Base-by-base conservation (phyloP, 2,888 invertebrate species). In the Aporophyla nigra region DNA sequence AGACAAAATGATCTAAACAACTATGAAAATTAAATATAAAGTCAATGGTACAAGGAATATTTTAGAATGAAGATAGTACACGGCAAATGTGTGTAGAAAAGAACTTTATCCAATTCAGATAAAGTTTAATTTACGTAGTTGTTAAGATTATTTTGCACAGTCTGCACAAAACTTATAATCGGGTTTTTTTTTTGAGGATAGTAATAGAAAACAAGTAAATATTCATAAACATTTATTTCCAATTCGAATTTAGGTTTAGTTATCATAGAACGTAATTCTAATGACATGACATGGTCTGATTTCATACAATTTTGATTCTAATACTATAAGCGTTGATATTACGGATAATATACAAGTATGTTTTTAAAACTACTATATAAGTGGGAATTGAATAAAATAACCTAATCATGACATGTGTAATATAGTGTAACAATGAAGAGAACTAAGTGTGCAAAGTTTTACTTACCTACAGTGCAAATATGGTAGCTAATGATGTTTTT, bases 171-270 rank as follows among this genome's bases (percentile, higher is more conserved):
- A 63, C 10, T 1, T n/a, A 63, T 43, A 5, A 6, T n/a, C 12
- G 12, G 16, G n/a, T 16, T 40, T 16, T 19, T 7, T 27, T 66
- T 27, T 66, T 14, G 2, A 46, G 12, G 54, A 7, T 19, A 21
- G 9, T 5, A 21, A 46, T 58, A 24, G 0, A 16, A 62, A 63
- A 77, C 62, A 53, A 80, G 46, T 16, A 33, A 16, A 51, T 67
- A 56, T 59, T 71, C 66, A 74, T 65, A 83, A 73, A 72, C 40
- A 46, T 85, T 86, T 86, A 86, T 80, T 82, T 71, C 83, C 74
- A 83, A 86, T 76, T 70, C 16, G 51, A 82, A 72, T 76, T 76
- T 71, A 53, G 21, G 43, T 61, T 69, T 68, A 68, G 1, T 46
- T n/a, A 58, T 67, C 67, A 68, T 66, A 61, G 10, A 58, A 49